Percentiles rank a stretch among this genome's conserved stretches.
Evolutionary conservation across 2,113 vertebrate genomes (phyloP).

Genomic region (Heterotilapia buettikoferi): DNA sequence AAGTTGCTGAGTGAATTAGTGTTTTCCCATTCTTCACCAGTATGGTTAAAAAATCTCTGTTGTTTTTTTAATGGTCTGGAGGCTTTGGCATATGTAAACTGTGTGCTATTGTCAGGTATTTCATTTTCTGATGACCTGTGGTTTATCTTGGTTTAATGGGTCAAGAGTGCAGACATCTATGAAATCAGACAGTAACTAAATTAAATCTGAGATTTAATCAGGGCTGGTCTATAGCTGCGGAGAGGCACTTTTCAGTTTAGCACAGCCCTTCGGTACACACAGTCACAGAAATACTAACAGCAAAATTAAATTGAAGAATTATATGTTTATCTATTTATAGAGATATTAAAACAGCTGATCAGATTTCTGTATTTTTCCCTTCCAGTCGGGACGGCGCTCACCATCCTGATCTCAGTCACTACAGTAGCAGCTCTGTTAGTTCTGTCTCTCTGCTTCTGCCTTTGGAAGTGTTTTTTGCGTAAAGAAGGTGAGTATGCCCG

Average conservation of each 20-base stretch:
- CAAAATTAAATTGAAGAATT: not conserved
- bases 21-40: not conserved
- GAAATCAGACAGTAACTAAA: not conserved
- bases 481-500: constrained; percentile 63
- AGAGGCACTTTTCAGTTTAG: not conserved
- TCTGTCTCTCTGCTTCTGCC: constrained; percentile 74
- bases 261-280: not conserved
- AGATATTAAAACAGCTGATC: not conserved
- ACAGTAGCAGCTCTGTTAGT: constrained; percentile 74
- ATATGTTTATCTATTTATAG: not conserved
- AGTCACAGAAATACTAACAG: not conserved
- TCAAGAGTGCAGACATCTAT: not conserved
- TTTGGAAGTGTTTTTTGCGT: constrained; percentile 76
- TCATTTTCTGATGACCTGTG: not conserved
- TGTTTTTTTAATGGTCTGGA: not conserved
- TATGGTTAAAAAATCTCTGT: not conserved
- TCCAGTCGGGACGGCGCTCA: constrained; percentile 72
- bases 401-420: constrained; percentile 77
- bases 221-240: not conserved
- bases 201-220: constrained; percentile 1
- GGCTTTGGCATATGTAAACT: not conserved
- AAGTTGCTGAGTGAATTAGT: not conserved
- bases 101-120: not conserved
- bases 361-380: not conserved
- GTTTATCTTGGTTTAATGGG: not conserved